Evolutionary conservation across 1,140 invertebrate genomes (phyloP).

Genomic region (Pogonognathellus flavescens): DNA sequence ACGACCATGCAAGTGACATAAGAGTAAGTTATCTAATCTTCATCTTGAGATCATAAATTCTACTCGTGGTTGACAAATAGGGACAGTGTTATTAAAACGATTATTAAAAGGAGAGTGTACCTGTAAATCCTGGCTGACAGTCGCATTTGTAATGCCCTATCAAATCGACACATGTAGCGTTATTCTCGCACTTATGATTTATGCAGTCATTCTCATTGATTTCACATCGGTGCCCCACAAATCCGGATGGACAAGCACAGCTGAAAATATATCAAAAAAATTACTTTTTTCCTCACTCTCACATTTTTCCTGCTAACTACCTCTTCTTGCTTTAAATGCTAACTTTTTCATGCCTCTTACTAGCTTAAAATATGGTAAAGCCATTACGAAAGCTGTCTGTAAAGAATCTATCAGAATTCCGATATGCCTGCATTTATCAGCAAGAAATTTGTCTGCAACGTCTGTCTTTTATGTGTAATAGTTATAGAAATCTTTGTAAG

Average conservation of each 20-base stretch:
- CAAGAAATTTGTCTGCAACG: no score
- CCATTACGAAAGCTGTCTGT: no score
- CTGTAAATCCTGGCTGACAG: slow-evolving; percentile 86
- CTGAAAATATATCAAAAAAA: slow-evolving; percentile 71
- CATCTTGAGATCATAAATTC: slow-evolving; percentile 5
- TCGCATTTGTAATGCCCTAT: slow-evolving; percentile 87
- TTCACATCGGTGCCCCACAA: slow-evolving; percentile 92
- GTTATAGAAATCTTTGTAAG: no score
- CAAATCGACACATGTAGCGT: slow-evolving; percentile 88
- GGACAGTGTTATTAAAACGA: slow-evolving; percentile 32
- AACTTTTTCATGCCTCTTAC: no score
- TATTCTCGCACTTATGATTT: slow-evolving; percentile 87
- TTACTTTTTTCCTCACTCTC: neutral
- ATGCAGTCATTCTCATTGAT: slow-evolving; percentile 91
- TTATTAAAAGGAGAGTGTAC: slow-evolving; percentile 70
- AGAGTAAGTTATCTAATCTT: neutral
- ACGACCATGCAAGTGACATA: neutral
- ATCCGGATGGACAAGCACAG: slow-evolving; percentile 88
- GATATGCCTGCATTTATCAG: no score
- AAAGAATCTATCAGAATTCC: no score
- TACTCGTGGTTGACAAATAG: slow-evolving; percentile 1
- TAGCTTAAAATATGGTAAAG: neutral
- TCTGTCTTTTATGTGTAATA: no score
- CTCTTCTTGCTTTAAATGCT: no score
- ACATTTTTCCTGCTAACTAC: neutral